Conservation (phyloP, 2,113 vertebrate genomes). For the Turdus rufiventris region DNA sequence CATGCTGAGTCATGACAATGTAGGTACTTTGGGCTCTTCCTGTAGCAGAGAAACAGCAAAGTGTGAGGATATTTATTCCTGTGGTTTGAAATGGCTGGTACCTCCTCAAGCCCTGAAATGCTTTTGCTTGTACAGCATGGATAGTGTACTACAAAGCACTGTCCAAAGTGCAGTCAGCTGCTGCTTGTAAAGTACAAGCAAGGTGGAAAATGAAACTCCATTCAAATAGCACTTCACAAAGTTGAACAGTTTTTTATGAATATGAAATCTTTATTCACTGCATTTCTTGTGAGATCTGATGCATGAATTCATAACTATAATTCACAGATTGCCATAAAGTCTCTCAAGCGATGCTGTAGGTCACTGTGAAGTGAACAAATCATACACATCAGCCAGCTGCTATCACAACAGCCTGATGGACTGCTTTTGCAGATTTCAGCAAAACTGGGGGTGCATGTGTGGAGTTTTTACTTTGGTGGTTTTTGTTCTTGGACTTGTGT, state of each 20-base stretch:
- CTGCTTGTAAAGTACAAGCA: background rate
- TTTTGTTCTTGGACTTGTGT: background rate
- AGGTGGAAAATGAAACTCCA: background rate
- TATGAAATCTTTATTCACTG: background rate
- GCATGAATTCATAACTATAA: background rate
- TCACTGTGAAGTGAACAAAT: background rate
- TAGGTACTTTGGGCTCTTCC: constrained; percentile 41
- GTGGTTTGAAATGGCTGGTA: background rate
- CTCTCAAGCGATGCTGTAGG: background rate
- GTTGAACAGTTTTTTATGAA: background rate
- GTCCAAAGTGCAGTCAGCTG: background rate
- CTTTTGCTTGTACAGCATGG: background rate
- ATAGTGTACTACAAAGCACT: background rate
- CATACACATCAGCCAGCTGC: background rate
- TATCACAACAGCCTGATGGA: background rate
- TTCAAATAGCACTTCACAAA: background rate
- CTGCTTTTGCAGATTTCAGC: background rate
- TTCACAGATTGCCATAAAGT: background rate
- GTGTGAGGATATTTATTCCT: background rate
- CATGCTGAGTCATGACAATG: constrained; percentile 92
- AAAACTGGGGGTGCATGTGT: background rate
- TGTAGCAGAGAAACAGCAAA: background rate
- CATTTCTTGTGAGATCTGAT: background rate
- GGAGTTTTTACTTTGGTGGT: background rate
- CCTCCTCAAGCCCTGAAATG: background rate